Evolutionary conservation across 2,113 vertebrate species (phyloP), one percentile per base, ranked within the genome.

Genomic region (rat (Rattus norvegicus)): DNA sequence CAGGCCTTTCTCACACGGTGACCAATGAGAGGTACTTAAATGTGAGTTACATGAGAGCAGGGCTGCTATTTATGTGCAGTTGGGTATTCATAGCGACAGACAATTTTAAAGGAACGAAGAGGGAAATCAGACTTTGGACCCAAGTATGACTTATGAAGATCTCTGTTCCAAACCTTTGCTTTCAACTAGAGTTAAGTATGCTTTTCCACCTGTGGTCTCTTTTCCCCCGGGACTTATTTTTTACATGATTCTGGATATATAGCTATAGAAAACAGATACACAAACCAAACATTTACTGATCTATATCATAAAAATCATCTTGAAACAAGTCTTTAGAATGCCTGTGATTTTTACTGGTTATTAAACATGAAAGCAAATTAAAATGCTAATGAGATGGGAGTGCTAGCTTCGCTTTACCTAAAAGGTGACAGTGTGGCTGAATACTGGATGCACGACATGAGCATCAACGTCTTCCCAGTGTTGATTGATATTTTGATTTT

Each of bases 21-120:
- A 56, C 54, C 67, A 56, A 5, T 61, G 54, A 83, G 54, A 61
- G 16, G 36, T 61, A 24, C 54, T 61, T 76, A 92, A 72, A 92
- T 76, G 26, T 88, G 87, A 93, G 92, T 5, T 61, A 80, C 61
- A n/a, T 6, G 28, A 84, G 6, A 84, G 6, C 26, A n/a, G 2
- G 28, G 11, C 20, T 59, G 22, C 39, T 92, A 54, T 72, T 83
- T 47, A 52, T 73, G 33, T 14, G 75, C 30, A 65, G n/a, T 11
- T 54, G 19, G n/a, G 79, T 77, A 43, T 20, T 17, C 22, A 89
- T 43, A 33, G 36, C 94, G 90, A 54, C 49, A 76, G 59, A n/a
- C 92, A 90, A 39, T 52, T 83, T 79, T 83, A 95, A 92, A 94
- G 56, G 3, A 93, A 54, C 81, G 7, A 93, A 49, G 65, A 24